A percentile compares a stretch with the other conserved stretches of the same genome.
Evolutionary conservation across 2,888 invertebrate genomes (phyloP).

Genomic region (Apamea epomidion): DNA sequence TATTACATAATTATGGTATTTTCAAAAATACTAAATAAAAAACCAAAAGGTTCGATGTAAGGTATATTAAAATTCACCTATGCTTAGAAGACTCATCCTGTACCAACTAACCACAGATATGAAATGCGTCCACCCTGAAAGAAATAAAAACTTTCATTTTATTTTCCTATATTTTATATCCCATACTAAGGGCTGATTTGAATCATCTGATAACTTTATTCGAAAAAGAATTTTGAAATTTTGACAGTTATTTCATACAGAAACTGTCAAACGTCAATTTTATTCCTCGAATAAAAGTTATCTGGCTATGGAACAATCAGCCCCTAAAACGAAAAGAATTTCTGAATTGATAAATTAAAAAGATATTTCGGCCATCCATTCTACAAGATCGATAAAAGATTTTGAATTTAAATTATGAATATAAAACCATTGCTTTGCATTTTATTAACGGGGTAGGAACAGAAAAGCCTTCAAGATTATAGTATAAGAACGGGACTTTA

Average conservation of each 20-base stretch:
- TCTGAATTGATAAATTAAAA: not conserved
- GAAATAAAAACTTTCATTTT: conserved; percentile 17
- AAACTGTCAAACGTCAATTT: too few species aligned
- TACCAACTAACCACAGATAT: conserved; percentile 65
- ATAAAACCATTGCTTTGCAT: conserved; percentile 16
- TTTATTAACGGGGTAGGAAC: not conserved
- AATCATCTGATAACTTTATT: too few species aligned
- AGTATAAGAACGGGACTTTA: too few species aligned
- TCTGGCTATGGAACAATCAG: too few species aligned
- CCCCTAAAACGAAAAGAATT: not conserved
- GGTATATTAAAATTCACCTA: conserved; percentile 43
- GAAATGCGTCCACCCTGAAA: conserved; percentile 71
- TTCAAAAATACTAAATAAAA: conserved; percentile 11
- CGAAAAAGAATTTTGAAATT: too few species aligned
- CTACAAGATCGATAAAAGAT: not conserved
- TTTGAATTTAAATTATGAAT: conserved; percentile 16
- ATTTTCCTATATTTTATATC: not conserved
- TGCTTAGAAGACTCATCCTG: conserved; percentile 56
- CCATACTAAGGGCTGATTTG: too few species aligned
- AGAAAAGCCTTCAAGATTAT: not conserved
- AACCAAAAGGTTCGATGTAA: not conserved
- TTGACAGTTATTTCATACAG: too few species aligned
- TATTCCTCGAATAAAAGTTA: too few species aligned
- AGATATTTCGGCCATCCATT: not conserved
- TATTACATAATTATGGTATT: not conserved